A percentile compares a stretch with the other conserved stretches of the same genome.
These are phyloP conservation scores for Chelonus formosanus DNA, from an alignment of 2,888 invertebrate species.

Conservation along the genomic window DNA sequence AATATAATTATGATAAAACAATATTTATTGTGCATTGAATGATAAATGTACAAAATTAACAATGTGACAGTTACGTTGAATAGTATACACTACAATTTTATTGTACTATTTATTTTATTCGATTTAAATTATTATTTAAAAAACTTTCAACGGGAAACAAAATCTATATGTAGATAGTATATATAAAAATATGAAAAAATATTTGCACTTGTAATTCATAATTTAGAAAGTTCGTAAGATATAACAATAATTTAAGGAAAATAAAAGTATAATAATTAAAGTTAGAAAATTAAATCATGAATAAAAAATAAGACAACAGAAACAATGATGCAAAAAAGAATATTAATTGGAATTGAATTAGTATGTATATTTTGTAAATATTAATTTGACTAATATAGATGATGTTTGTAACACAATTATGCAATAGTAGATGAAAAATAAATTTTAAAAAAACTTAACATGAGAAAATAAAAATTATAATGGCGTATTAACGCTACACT, in stretches of 20 bases:
- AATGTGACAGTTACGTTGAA: too few species aligned
- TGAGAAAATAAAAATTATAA: too few species aligned
- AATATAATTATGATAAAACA: too few species aligned
- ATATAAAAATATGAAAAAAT: constrained; percentile 23
- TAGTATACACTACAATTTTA: constrained; percentile 14
- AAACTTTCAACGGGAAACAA: constrained; percentile 6
- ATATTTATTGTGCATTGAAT: too few species aligned
- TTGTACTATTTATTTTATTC: constrained; percentile 20
- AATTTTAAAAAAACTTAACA: too few species aligned
- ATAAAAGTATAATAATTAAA: constrained; percentile 4
- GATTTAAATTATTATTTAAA: constrained; percentile 19
- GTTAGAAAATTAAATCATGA: constrained; percentile 20
- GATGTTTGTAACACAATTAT: too few species aligned
- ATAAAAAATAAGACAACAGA: constrained; percentile 14
- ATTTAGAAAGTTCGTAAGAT: too few species aligned
- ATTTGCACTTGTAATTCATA: constrained; percentile 14
- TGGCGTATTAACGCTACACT: too few species aligned
- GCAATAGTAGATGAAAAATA: too few species aligned
- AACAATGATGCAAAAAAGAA: constrained; percentile 2
- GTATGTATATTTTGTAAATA: constrained; percentile 54
- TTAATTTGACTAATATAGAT: constrained; percentile 36
- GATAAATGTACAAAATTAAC: too few species aligned
- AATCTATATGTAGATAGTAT: constrained; percentile 40
- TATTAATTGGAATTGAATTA: constrained; percentile 45
- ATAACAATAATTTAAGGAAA: background rate